Evolutionary conservation across 2,888 invertebrate genomes (phyloP).

Genomic region (Dorcus hopei): DNA sequence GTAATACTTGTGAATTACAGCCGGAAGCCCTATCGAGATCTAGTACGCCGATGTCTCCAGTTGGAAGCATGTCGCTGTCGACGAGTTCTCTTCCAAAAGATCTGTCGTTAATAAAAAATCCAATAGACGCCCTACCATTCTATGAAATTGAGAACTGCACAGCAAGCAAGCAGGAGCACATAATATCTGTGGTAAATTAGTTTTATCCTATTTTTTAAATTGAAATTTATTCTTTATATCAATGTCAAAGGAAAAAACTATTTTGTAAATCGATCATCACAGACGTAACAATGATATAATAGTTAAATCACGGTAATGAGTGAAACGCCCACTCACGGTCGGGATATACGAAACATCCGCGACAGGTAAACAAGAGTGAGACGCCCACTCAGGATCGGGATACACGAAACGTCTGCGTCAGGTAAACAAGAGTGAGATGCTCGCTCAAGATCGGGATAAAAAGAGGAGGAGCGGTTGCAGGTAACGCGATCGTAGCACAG

Average conservation of each 20-base stretch:
- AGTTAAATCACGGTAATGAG: neutral
- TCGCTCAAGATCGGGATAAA: too few relatives aligned
- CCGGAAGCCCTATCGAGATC: constrained; percentile 83
- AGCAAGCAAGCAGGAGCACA: constrained; percentile 83
- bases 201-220: neutral
- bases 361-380: too few relatives aligned
- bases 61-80: constrained; percentile 52
- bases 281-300: neutral
- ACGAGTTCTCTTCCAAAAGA: constrained; percentile 43
- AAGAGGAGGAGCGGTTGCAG: too few relatives aligned
- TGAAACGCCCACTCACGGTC: too few relatives aligned
- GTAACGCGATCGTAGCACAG: too few relatives aligned
- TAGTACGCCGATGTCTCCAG: constrained; percentile 80
- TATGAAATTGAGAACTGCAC: constrained; percentile 81
- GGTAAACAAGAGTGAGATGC: too few relatives aligned
- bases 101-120: constrained; percentile 51
- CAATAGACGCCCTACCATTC: constrained; percentile 67
- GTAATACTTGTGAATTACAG: constrained; percentile 42
- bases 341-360: too few relatives aligned
- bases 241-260: neutral
- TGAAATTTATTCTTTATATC: too few relatives aligned
- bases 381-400: too few relatives aligned
- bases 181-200: constrained; percentile 72
- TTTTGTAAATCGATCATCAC: neutral
- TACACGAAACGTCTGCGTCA: too few relatives aligned